Conservation (phyloP, 2,797 vertebrate genomes). For the Hozukius guyotensis region DNA sequence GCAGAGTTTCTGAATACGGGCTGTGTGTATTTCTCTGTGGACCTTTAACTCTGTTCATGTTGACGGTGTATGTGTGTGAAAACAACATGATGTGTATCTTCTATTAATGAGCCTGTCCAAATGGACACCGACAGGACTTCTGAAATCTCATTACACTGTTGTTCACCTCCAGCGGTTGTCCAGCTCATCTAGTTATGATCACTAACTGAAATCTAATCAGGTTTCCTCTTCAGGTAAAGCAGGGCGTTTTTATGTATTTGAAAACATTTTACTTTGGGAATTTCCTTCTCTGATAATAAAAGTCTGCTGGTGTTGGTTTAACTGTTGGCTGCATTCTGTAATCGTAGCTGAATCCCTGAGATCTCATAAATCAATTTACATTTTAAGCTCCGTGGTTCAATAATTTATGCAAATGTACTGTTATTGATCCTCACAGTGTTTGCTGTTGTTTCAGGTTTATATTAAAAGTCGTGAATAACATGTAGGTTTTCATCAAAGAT, state of each 20-base stretch:
- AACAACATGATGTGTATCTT: not conserved
- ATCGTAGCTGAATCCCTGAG: not conserved
- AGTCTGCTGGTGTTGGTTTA: not conserved
- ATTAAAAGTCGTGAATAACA: not conserved
- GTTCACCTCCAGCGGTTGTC: not conserved
- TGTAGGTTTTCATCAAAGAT: not conserved
- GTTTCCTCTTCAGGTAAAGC: constrained; percentile 7
- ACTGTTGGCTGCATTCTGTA: not conserved
- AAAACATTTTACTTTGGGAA: not conserved
- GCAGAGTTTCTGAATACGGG: too few species aligned
- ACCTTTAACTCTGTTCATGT: not conserved
- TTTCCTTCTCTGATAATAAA: constrained; percentile 5
- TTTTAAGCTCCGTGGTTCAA: not conserved
- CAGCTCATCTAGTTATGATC: not conserved
- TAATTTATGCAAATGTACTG: not conserved
- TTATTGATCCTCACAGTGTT: not conserved
- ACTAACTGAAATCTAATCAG: not conserved
- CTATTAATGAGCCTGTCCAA: not conserved
- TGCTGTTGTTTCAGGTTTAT: not conserved
- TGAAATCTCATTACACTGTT: constrained; percentile 7
- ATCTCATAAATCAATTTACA: not conserved
- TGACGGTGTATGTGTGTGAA: not conserved
- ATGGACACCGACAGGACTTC: not conserved
- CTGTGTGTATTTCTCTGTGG: too few species aligned
- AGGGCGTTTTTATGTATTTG: not conserved